Percentiles rank a stretch among this genome's conserved stretches.
These are phyloP conservation scores for Rhyacophila brunnea DNA, from an alignment of 1,140 invertebrate genomes.

Conservation along the genomic window DNA sequence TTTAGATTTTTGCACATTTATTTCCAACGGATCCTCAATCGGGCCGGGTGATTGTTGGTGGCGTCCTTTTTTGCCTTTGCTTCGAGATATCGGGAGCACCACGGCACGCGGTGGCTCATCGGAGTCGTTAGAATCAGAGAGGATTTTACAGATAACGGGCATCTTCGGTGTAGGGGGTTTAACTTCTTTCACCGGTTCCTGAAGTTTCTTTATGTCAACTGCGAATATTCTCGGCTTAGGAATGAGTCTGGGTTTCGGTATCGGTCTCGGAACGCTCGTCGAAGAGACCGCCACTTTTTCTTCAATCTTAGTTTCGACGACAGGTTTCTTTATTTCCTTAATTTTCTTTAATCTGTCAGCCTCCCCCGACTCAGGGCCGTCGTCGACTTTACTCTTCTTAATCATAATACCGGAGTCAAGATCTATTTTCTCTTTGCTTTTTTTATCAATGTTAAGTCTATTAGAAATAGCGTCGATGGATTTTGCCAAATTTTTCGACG, in stretches of 20 bases:
- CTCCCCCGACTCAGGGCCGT: too few species aligned
- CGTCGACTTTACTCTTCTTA: too few species aligned
- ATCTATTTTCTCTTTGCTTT: conserved; percentile 10
- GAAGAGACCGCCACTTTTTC: conserved; percentile 16
- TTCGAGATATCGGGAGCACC: background rate
- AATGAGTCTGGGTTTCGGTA: background rate
- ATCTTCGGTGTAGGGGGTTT: too few species aligned
- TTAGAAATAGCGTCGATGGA: conserved; percentile 23
- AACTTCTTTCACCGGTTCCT: too few species aligned
- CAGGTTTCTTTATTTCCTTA: background rate
- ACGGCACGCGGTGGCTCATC: conserved; percentile 2
- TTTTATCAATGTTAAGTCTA: conserved; percentile 20
- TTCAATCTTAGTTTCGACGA: conserved; percentile 6
- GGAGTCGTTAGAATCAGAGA: conserved; percentile 16
- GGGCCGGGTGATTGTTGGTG: conserved; percentile 1
- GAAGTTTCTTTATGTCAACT: too few species aligned
- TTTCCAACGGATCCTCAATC: background rate
- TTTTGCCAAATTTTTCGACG: conserved; percentile 15
- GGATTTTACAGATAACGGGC: background rate
- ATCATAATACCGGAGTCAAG: too few species aligned
- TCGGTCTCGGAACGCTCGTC: too few species aligned
- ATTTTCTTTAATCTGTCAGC: too few species aligned
- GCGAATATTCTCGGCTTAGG: too few species aligned
- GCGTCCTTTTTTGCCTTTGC: conserved; percentile 12
- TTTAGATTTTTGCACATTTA: conserved; percentile 8